Percentiles rank a stretch among this genome's conserved stretches.
Conservation (phyloP, 2,797 vertebrate species). For the Silurus lanzhouensis region DNA sequence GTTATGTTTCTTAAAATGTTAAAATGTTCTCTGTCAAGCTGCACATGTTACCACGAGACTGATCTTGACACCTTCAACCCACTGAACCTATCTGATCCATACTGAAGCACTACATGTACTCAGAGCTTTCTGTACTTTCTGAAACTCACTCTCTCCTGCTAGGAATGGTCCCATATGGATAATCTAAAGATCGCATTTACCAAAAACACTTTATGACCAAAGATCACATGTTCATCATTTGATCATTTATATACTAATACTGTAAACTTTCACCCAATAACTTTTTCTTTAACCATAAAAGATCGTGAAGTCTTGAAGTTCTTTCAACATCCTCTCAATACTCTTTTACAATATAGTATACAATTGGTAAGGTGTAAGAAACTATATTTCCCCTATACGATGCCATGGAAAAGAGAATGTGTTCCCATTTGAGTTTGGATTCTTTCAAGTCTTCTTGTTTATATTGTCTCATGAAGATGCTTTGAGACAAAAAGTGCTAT, state of each 20-base stretch:
- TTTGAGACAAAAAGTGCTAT: not conserved
- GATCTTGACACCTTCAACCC: not conserved
- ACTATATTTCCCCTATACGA: not conserved
- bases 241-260: not conserved
- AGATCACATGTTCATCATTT: not conserved
- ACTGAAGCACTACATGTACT: not conserved
- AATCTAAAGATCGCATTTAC: not conserved
- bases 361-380: not conserved
- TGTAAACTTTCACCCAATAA: not conserved
- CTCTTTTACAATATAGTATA: not conserved
- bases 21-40: not conserved
- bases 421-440: not conserved
- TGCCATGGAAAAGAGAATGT: not conserved
- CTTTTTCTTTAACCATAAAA: not conserved
- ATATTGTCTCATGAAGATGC: not conserved
- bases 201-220: not conserved
- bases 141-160: not conserved
- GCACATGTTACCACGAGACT: too few relatives aligned
- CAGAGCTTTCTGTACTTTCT: not conserved
- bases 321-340: not conserved
- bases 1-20: not conserved
- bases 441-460: too few relatives aligned
- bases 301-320: not conserved
- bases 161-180: not conserved
- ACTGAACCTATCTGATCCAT: not conserved